Conservation (phyloP, 37 sponge, comb jelly and placozoan genomes). For the Crambe crambe region DNA sequence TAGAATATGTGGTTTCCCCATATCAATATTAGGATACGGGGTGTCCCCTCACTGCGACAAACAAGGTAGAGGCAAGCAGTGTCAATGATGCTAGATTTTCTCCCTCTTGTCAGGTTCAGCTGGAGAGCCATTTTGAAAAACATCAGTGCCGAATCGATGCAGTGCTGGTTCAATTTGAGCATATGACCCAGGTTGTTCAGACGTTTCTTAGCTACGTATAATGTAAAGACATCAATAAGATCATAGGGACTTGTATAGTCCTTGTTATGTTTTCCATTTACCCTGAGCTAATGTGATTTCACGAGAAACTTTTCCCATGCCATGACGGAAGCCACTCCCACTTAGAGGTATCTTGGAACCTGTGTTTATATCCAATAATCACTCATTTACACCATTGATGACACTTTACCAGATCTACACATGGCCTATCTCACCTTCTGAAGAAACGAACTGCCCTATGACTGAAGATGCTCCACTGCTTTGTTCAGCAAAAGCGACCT, state of each 20-base stretch:
- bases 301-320: constrained; percentile 75
- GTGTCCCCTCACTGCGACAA: constrained; percentile 96
- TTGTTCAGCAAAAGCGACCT: constrained; percentile 87
- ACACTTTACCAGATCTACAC: not conserved
- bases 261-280: no score
- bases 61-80: constrained; percentile 98
- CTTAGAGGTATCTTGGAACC: constrained; percentile 43
- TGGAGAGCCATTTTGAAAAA: constrained; percentile 98
- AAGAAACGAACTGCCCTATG: constrained; percentile 89
- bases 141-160: constrained; percentile 94
- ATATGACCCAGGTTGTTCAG: constrained; percentile 72
- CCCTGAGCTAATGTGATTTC: constrained; percentile 86
- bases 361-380: not conserved
- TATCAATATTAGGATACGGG: constrained; percentile 86
- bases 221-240: constrained; percentile 15
- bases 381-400: not conserved
- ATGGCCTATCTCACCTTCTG: constrained; percentile 70
- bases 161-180: constrained; percentile 90
- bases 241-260: not conserved
- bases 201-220: constrained; percentile 85
- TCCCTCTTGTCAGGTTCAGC: constrained; percentile 78
- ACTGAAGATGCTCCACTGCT: constrained; percentile 83
- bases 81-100: constrained; percentile 82
- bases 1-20: no score
- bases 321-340: constrained; percentile 67